Conservation (phyloP, 2,113 vertebrate species). For the Eurystomus gularis region DNA sequence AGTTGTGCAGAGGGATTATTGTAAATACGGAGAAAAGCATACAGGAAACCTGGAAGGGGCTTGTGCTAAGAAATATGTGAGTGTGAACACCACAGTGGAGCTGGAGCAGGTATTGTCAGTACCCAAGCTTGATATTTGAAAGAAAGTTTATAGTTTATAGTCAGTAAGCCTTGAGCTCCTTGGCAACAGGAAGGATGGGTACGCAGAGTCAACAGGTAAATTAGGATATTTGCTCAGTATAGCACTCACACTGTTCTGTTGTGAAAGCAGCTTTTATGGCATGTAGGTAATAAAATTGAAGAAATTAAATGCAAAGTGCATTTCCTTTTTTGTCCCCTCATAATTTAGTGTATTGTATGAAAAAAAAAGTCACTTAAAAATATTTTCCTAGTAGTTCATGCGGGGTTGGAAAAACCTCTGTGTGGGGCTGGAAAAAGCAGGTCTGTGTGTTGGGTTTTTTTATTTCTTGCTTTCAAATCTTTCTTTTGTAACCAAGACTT, state of each 20-base stretch:
- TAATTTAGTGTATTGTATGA: neutral
- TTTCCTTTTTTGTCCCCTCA: neutral
- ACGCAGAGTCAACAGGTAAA: neutral
- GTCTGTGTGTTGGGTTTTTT: neutral
- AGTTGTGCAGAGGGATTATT: neutral
- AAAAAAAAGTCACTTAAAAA: neutral
- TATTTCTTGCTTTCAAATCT: neutral
- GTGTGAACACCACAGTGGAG: neutral
- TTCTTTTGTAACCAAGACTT: neutral
- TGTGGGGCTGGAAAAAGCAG: too few relatives aligned
- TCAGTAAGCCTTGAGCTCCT: neutral
- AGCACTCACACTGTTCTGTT: neutral
- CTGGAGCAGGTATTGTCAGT: neutral
- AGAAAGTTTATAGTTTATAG: neutral
- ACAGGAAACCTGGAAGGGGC: neutral
- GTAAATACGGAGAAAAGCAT: neutral
- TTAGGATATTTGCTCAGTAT: neutral
- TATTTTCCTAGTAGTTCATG: neutral
- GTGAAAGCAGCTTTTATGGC: neutral
- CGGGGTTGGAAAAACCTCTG: neutral
- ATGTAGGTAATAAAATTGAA: neutral
- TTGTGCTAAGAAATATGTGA: fast-evolving
- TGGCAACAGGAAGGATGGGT: neutral
- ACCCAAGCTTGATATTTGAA: neutral
- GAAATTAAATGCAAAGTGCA: neutral